Base-by-base conservation (phyloP, 2,113 vertebrate species). In the Neogale vison region DNA sequence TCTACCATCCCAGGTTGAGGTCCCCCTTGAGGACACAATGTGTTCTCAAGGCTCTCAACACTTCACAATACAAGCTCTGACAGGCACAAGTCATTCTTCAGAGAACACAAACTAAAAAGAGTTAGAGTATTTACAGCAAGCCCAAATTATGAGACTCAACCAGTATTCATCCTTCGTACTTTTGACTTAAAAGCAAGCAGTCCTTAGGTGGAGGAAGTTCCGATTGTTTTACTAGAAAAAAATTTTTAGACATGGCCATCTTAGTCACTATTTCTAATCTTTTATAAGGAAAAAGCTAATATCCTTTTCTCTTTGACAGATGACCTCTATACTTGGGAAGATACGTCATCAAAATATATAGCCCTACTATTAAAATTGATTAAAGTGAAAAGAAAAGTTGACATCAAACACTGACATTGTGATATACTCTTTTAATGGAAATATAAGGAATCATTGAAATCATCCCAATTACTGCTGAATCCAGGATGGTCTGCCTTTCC, bases 381-480 rank as follows among this genome's bases (percentile, higher is more conserved):
- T 93, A 42, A 55, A 94, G 80, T 93, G 31, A 81, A 92, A 72
- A n/a, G 39, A 50, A 77, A 97, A 90, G 34, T 36, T 65, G 36
- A 65, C 5, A 29, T 61, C 63, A 90, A 92, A 84, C 14, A 65
- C 13, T 85, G 57, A 47, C 26, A 12, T 2, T 59, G 21, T 77
- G 63, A 59, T 85, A 2, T 4, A 42, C 2, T 81, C 80, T 69
- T 94, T 20, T 95, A 95, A 79, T 5, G 26, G 36, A 55, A 85
- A 76, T 36, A 36, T 63, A 29, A 80, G 47, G 20, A 47, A 84
- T 6, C n/a, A 74, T 0, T 79, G 39, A 93, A 18, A 17, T 77
- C 82, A 80, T 93, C n/a, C 67, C 7, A 63, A 91, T 96, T 97
- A 97, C 21, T 90, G 20, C 65, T 81, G 23, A 91, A 95, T 97